Evolutionary conservation across 2,888 invertebrate genomes (phyloP), one percentile per base, ranked within the genome.

Genomic region (Platerodrilus igneus): DNA sequence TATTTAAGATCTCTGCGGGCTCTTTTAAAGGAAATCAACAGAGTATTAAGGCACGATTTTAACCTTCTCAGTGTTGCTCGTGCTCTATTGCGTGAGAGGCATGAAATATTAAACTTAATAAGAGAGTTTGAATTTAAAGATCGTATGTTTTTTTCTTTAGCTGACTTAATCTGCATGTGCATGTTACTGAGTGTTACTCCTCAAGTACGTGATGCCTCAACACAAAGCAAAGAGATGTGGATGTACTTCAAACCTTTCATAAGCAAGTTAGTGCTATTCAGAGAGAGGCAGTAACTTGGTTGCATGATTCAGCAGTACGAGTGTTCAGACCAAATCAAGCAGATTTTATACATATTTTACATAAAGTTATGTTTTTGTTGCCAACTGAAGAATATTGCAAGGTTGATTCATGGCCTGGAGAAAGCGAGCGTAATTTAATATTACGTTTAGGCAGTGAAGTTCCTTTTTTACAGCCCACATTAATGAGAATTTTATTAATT

Each of bases 351-450:
- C 83, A 83, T 55, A 83, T 83, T 1, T 67, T 91, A 33, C 83
- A 88, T 51, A 91, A 90, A 72, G 77, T 81, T 56, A 74, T 89
- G 62, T 74, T 90, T 48, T 72, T 89, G 47, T 89, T 89, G 63
- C 76, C 78, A 38, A 76, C 80, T 0, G 91, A 91, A 46, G 78
- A 82, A 41, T 91, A 91, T 69, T 84, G 82, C 58, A 87, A 87
- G 64, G 72, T 79, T 45, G 85, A 86, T 67, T 86, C 85, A 66
- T 95, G 94, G 59, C 93, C 93, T 1, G 83, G 89, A 0, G 96
- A 97, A 68, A 81, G 82, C 5, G 95, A 96, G 57, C 76, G 94
- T 50, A 79, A 79, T 16, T 68, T 82, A 27, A 79, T 86, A 36
- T 74, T 91, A 59, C 75, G 93, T 14, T 69, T 93, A 37, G 86